Conservation (phyloP, 2,113 vertebrate species). For the Ariopsis seemanni region DNA sequence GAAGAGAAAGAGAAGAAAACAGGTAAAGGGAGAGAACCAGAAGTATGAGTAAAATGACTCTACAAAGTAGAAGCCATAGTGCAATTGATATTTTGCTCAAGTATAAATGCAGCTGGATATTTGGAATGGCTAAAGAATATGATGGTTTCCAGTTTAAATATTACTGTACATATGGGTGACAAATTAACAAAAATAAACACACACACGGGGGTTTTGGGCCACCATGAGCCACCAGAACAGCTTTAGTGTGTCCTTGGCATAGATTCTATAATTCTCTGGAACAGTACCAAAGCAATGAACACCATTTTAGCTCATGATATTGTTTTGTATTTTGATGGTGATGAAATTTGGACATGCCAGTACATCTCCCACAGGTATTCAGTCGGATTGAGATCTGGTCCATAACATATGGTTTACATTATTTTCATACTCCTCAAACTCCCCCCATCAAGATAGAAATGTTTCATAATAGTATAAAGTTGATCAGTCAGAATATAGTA, state of each 20-base stretch:
- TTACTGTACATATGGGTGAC: not conserved
- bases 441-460: no score
- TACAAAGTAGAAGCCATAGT: constrained; percentile 25
- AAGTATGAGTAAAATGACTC: not conserved
- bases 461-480: no score
- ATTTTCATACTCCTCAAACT: no score
- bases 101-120: not conserved
- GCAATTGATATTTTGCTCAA: constrained; percentile 28
- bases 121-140: not conserved
- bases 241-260: not conserved
- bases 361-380: not conserved
- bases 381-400: not conserved
- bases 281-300: not conserved
- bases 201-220: not conserved
- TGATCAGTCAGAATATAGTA: no score
- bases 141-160: not conserved
- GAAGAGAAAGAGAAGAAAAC: constrained; percentile 31
- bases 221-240: not conserved
- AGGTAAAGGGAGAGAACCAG: constrained; percentile 19
- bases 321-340: not conserved
- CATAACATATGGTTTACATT: not conserved
- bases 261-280: not conserved
- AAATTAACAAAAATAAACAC: not conserved
- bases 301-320: not conserved
- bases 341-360: not conserved